phyloP scores from a whole-genome alignment of 2,797 vertebrate species.

The Scyliorhinus canicula region DNA sequence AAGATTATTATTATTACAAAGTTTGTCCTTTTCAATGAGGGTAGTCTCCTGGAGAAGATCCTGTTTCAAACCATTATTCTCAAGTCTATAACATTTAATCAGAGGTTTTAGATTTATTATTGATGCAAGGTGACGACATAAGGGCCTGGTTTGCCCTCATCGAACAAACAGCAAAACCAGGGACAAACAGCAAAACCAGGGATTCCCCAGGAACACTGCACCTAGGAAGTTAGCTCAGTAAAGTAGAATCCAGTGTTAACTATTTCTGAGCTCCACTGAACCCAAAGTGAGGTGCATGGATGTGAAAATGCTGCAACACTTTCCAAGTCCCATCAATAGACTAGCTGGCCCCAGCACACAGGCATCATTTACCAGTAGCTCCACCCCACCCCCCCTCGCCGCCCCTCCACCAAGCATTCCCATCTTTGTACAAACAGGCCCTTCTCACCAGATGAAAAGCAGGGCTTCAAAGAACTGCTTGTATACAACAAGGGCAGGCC shows the following conservation, averaged over 20 bases:
- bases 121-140: background rate
- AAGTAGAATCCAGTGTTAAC: background rate
- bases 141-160: background rate
- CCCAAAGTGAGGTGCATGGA: background rate
- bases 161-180: background rate
- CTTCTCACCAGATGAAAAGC: slow-evolving; percentile 28
- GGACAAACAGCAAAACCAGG: background rate
- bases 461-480: slow-evolving; percentile 35
- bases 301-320: background rate
- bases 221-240: background rate
- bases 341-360: background rate
- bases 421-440: background rate
- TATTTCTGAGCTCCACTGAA: background rate
- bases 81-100: background rate
- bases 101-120: background rate
- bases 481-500: background rate
- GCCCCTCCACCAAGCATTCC: no score
- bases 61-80: background rate
- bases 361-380: background rate
- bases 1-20: no score
- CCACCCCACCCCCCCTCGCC: no score
- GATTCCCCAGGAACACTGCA: background rate
- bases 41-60: background rate
- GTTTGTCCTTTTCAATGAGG: background rate
- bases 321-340: background rate